Conservation (phyloP, 2,113 vertebrate genomes). For the Atlantisia rogersi region DNA sequence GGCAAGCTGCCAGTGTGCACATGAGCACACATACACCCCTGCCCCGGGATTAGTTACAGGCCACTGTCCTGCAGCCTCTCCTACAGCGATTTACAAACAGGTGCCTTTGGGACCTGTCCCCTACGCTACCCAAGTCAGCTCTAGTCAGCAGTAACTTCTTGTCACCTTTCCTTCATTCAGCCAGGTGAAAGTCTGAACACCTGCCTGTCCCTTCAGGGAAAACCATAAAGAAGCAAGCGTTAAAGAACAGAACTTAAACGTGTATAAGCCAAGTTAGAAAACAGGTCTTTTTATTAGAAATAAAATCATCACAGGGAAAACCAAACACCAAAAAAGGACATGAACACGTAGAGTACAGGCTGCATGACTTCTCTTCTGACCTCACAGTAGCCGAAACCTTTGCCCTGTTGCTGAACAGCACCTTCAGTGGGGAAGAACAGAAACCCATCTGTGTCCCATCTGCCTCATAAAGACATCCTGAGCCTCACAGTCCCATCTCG, state of each 20-base stretch:
- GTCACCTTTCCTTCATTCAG: neutral
- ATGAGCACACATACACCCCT: accelerated
- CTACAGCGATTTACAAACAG: neutral
- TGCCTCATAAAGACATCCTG: accelerated
- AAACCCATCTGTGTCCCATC: neutral
- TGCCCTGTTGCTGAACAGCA: accelerated
- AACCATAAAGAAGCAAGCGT: neutral
- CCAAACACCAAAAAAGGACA: neutral
- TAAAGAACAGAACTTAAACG: neutral
- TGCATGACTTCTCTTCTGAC: neutral
- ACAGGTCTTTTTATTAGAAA: slow-evolving; percentile 59
- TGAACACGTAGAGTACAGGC: neutral
- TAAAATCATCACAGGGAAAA: neutral
- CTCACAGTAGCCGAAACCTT: neutral
- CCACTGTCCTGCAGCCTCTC: neutral
- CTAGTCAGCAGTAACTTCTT: neutral
- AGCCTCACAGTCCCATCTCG: neutral
- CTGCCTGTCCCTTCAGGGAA: neutral
- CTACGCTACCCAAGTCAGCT: neutral
- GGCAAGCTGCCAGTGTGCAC: neutral
- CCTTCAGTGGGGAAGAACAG: neutral
- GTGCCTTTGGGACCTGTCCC: neutral
- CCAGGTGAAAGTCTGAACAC: neutral
- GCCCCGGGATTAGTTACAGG: neutral
- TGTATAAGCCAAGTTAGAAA: slow-evolving; percentile 39